Base-by-base conservation (phyloP, 2,888 invertebrate genomes). In the Eugnorisma glareosa region DNA sequence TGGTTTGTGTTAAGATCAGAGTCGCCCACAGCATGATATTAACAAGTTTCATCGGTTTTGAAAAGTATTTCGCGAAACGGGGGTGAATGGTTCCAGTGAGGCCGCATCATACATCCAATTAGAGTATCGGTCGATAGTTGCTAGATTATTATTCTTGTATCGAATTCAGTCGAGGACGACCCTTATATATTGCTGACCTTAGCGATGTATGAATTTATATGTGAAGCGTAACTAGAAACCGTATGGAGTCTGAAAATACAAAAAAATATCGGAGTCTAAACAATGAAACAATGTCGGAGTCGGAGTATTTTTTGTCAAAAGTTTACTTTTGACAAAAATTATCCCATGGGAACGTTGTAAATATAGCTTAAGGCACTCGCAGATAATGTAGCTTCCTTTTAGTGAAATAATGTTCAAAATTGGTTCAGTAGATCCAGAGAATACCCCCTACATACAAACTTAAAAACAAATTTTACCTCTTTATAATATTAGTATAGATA, bases 61-160 rank as follows among this genome's bases (percentile, higher is more conserved):
- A 64, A 54, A 81, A 40, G n/a, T 31, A 48, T 40, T 66, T 75
- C 7, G 75, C 40, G 31, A 54, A 31, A 64, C 54, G 1, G 7
- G 7, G 18, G 66, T 21, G 24, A 31, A 48, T 35, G n/a, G 35
- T 48, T 24, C 1, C 2, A 43, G 13, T 57, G 37, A 67, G 1
- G 21, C 35, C 68, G 28, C 48, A 64, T 78, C 48, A 64, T 78
- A 35, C 31, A 57, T 59, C 68, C 63, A 64, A 79, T 79, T 79
- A 83, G 13, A 5, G 40, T 63, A 13, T 48, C 48, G 69, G 78
- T 83, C 79, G 78, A 79, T 78, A 79, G 37, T 57, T 40, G 24
- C 18, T 28, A 51, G 57, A 76, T 76, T 67, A 67, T 59, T 59
- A 68, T 68, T n/a, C 40, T 78, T 13, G 35, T 57, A 64, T 48